Percentiles rank a stretch among this genome's conserved stretches.
phyloP scores from a whole-genome alignment of 2,113 vertebrate genomes.

The Mobula hypostoma region DNA sequence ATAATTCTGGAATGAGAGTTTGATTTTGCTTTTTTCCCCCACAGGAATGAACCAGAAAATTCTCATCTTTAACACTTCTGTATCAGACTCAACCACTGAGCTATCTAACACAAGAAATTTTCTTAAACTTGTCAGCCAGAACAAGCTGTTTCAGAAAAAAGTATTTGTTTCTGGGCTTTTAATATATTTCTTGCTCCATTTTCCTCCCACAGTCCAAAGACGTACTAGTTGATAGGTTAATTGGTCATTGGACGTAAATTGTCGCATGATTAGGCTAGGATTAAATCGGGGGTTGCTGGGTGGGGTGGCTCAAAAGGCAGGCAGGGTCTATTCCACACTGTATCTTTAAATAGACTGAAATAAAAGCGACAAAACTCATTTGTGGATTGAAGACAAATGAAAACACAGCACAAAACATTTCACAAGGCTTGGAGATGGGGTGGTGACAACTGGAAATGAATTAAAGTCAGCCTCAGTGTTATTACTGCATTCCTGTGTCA shows the following conservation, averaged over 20 bases:
- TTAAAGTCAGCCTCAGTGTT: neutral
- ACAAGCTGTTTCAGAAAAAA: neutral
- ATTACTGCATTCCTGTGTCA: neutral
- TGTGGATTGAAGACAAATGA: neutral
- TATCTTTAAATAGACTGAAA: too few relatives aligned
- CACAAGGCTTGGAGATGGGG: neutral
- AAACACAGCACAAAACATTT: neutral
- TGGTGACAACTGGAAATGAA: constrained; percentile 13
- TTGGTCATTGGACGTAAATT: too few relatives aligned
- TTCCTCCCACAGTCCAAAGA: too few relatives aligned
- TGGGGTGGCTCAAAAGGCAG: too few relatives aligned
- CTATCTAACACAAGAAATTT: neutral
- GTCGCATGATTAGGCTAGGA: too few relatives aligned
- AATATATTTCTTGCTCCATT: neutral
- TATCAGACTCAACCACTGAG: neutral
- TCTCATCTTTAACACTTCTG: neutral
- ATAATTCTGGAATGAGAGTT: neutral
- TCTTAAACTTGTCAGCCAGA: neutral
- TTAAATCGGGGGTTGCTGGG: too few relatives aligned
- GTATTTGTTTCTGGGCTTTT: neutral
- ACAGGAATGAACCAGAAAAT: neutral
- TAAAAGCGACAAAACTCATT: neutral
- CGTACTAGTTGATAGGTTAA: too few relatives aligned
- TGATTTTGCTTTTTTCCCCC: neutral
- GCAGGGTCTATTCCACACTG: too few relatives aligned